Percentiles rank a stretch among this genome's conserved stretches.
Evolutionary conservation across 2,888 invertebrate species (phyloP).

Genomic region (Ganaspis brasiliensis): DNA sequence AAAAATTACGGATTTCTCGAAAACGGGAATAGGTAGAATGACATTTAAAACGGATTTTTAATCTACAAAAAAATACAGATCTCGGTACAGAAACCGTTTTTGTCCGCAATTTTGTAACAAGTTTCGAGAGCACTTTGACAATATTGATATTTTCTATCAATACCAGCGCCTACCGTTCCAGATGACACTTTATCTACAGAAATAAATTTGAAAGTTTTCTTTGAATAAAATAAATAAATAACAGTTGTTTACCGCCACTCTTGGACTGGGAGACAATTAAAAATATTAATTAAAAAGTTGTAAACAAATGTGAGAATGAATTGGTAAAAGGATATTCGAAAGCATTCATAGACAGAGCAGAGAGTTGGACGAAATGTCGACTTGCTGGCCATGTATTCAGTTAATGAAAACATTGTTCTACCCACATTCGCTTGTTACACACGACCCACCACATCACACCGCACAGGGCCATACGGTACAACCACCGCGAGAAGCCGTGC

Average conservation of each 20-base stretch:
- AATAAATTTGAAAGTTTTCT: too few species aligned
- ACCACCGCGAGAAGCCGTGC: conserved; percentile 35
- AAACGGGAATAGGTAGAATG: too few species aligned
- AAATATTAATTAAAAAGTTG: conserved; percentile 18
- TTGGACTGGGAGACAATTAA: background rate
- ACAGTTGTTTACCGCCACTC: background rate
- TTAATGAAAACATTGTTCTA: conserved; percentile 78
- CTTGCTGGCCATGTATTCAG: conserved; percentile 71
- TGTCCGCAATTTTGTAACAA: too few species aligned
- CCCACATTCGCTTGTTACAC: conserved; percentile 67
- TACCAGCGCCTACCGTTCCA: too few species aligned
- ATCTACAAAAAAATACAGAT: too few species aligned
- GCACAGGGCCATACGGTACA: conserved; percentile 49
- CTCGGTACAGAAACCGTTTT: too few species aligned
- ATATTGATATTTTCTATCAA: too few species aligned
- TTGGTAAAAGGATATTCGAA: conserved; percentile 20
- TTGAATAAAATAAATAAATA: background rate
- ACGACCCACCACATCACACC: conserved; percentile 62
- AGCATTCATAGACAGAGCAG: background rate
- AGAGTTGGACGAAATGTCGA: conserved; percentile 48
- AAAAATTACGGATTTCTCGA: too few species aligned
- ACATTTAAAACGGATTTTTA: too few species aligned
- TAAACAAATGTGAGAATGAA: conserved; percentile 11
- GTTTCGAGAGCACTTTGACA: too few species aligned
- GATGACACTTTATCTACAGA: too few species aligned